Evolutionary conservation across 2,797 vertebrate genomes (phyloP), one percentile per base, ranked within the genome.

Genomic region (Bovichtus diacanthus): DNA sequence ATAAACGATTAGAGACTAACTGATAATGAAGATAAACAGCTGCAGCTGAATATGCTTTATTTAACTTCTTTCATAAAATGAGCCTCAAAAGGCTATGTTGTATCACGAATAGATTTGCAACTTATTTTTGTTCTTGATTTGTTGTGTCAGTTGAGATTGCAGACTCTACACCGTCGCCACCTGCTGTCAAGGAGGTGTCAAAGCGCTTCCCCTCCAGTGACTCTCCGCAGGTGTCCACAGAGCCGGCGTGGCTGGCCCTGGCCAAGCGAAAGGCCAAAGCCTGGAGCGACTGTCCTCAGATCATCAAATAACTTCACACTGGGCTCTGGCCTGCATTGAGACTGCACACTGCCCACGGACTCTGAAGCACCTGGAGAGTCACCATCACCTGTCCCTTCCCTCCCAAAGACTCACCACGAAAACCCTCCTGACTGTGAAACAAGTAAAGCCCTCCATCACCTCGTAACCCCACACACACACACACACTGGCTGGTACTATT

Each of bases 181-280:
- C 96, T 0, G 91, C 96, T 85, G 95, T 96, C 81, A 99, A 98
- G 88, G 98, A 99, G 73, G 95, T 96, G 87, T 94, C 96, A 70
- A 99, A 99, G 93, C 97, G 98, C 88, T 97, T 99, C 92, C 97
- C 97, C 8, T 96, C 96, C 0, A 95, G 95, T 18, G 98, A 99
- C 73, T 95, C 96, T 13, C 92, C 95, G 19, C 97, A 98, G 12
- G 96, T 97, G 78, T 98, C 96, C 74, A 99, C 98, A 6, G 98
- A 99, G 93, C 98, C 98, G 5, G 97, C 98, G 76, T 99, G 98
- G 98, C 94, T 99, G 80, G 98, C 98, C 0, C 92, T 99, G 86
- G 98, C 98, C 90, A 99, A 99, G 90, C 95, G 98, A 83, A 99
- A 99, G 96, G 98, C 98, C 83, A 99, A 99, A 95, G 98, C 98